Conservation (phyloP, 2,888 invertebrate genomes). For the Meganola albula region DNA sequence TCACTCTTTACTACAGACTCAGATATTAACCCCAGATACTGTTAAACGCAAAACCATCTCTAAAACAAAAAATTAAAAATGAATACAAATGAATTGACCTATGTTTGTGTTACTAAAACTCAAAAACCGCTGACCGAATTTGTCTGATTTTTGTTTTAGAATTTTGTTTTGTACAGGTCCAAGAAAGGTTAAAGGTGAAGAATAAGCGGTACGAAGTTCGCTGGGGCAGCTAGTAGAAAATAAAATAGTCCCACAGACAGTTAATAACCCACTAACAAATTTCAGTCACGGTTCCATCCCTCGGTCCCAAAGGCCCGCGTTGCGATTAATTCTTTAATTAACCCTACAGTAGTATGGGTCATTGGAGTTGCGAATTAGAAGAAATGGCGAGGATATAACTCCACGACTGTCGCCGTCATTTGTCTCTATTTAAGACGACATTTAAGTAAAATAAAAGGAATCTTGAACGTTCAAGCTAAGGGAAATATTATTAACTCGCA, state of each 20-base stretch:
- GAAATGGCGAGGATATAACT: conserved; percentile 58
- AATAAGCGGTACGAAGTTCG: too few relatives aligned
- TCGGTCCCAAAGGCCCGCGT: conserved; percentile 33
- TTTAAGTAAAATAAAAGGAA: conserved; percentile 27
- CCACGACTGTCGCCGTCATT: conserved; percentile 44
- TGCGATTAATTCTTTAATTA: conserved; percentile 69
- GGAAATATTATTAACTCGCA: conserved; percentile 25
- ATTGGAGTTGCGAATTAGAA: conserved; percentile 57
- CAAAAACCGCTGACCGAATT: too few relatives aligned
- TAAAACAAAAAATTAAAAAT: too few relatives aligned
- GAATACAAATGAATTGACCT: too few relatives aligned
- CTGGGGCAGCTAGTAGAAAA: too few relatives aligned
- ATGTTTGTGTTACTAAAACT: too few relatives aligned
- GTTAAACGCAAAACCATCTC: too few relatives aligned
- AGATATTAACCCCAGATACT: too few relatives aligned
- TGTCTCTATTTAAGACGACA: conserved; percentile 47
- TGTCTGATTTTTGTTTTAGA: background rate
- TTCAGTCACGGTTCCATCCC: conserved; percentile 43
- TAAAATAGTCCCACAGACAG: conserved; percentile 8
- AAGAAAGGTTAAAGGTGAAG: too few relatives aligned
- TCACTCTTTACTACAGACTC: too few relatives aligned
- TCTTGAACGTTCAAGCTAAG: conserved; percentile 8
- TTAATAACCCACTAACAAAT: conserved; percentile 49
- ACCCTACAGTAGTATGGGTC: conserved; percentile 46
- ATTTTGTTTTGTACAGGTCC: background rate